Evolutionary conservation across 2,888 invertebrate genomes (phyloP), one percentile per base, ranked within the genome.

Genomic region (Papilio elwesi): DNA sequence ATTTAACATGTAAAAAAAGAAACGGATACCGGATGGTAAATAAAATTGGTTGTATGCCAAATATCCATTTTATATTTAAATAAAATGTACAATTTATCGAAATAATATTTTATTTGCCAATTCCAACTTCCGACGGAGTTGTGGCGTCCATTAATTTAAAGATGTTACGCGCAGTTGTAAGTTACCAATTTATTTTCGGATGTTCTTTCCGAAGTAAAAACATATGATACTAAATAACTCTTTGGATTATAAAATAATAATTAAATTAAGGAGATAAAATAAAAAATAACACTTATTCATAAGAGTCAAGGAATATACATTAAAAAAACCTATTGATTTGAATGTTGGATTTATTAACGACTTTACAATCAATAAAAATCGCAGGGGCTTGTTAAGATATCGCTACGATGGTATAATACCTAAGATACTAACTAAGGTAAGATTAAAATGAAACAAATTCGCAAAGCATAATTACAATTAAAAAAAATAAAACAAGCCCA

Each of bases 401-500:
- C 59, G 59, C 59, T n/a, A n/a, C 36, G 9, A 59, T 59, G 36
- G 5, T n/a, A n/a, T n/a, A n/a, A n/a, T 12, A 36, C 36, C 13
- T n/a, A 38, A 9, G n/a, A 38, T 38, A 59, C 13, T 59, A 9
- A 38, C 13, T 10, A 38, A n/a, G n/a, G n/a, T n/a, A n/a, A n/a
- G n/a, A n/a, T n/a, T n/a, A n/a, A n/a, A 38, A 59, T 59, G 13
- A 59, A 38, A 59, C 36, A 38, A 59, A 13, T 38, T 9, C 59
- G 59, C 59, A n/a, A 38, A 59, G 59, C 59, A 38, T 11, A 38
- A 36, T 8, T 13, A 57, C 57, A 7, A 38, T 13, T 8, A 13
- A 57, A 57, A n/a, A 36, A 57, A 36, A 57, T 57, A 36, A 57
- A 36, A 57, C 55, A 57, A 57, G 57, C 59, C 59, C 59, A 59